phyloP scores from a whole-genome alignment of 1,140 invertebrate genomes.

The Drosophila eugracilis region DNA sequence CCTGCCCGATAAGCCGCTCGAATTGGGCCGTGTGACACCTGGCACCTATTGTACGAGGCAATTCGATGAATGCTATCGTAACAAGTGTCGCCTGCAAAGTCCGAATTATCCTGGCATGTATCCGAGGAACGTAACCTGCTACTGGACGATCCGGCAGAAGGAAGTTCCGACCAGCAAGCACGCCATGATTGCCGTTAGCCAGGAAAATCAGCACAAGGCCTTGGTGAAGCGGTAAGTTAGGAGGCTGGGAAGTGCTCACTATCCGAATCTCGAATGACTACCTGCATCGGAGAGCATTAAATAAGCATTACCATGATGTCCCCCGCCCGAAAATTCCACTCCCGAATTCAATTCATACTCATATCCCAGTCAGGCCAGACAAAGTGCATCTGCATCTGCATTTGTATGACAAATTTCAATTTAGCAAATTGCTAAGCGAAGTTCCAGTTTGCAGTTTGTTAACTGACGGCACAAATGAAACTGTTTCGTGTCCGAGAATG shows the following conservation, averaged over 20 bases:
- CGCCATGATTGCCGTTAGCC: conserved; percentile 93
- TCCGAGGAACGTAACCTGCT: conserved; percentile 93
- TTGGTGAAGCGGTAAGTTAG: conserved; percentile 88
- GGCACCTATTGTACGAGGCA: conserved; percentile 94
- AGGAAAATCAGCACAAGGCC: conserved; percentile 90
- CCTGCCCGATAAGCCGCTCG: conserved; percentile 88
- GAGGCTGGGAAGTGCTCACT: not conserved
- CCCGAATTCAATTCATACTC: conserved; percentile 13
- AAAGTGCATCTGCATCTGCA: conserved; percentile 45
- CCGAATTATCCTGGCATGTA: conserved; percentile 97
- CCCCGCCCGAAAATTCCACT: conserved; percentile 1
- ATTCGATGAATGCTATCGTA: conserved; percentile 94
- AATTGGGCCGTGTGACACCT: conserved; percentile 92
- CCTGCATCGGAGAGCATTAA: conserved; percentile 70
- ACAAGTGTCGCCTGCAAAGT: conserved; percentile 92
- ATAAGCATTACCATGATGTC: conserved; percentile 72
- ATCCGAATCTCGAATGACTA: conserved; percentile 9
- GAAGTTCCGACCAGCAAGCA: conserved; percentile 94
- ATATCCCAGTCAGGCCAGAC: conserved; percentile 2
- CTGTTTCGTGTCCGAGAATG: conserved; percentile 47
- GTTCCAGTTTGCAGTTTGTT: conserved; percentile 47
- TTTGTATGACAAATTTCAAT: conserved; percentile 81
- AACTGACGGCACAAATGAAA: conserved; percentile 57
- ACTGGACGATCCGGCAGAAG: conserved; percentile 92
- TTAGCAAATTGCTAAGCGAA: conserved; percentile 71